These are phyloP conservation scores for zebrafish (Danio rerio) DNA, from an alignment of 2,113 vertebrate genomes.

Conservation along the genomic window GRCz12tu NC_133190.1:23556501-23557000, in stretches of 20 bases:
- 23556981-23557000: conserved; percentile 61
- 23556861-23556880: conserved; percentile 69
- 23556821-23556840: conserved; percentile 79
- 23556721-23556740: conserved; percentile 75
- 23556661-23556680: conserved; percentile 84
- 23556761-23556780: background rate
- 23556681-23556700: conserved; percentile 75
- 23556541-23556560: conserved; percentile 50
- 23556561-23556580: conserved; percentile 50
- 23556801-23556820: background rate
- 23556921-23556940: background rate
- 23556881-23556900: conserved; percentile 32
- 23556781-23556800: background rate
- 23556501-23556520: no score
- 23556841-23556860: conserved; percentile 79
- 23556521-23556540: background rate
- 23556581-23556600: conserved; percentile 56
- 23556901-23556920: conserved; percentile 43
- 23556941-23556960: no score
- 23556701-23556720: conserved; percentile 78
- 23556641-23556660: conserved; percentile 84
- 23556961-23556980: background rate
- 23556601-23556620: conserved; percentile 78
- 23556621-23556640: conserved; percentile 80
- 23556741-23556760: background rate